Conservation (phyloP, 1,140 invertebrate species). For the Triops cancriformis region DNA sequence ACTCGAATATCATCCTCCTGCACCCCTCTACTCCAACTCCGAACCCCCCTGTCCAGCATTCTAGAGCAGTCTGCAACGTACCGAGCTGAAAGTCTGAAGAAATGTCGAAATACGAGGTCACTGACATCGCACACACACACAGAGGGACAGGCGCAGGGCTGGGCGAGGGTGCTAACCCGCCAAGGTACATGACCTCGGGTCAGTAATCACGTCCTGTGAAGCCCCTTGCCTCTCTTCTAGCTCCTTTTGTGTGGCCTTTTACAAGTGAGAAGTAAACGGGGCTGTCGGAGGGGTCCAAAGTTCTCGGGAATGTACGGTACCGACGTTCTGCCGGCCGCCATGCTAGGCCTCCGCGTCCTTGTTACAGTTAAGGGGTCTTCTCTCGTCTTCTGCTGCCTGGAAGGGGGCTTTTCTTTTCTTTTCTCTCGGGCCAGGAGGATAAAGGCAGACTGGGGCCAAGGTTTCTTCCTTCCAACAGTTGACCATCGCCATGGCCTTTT, state of each 20-base stretch:
- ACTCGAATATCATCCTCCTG: background rate
- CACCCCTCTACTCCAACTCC: too few species aligned
- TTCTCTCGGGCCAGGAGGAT: too few species aligned
- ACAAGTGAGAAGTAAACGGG: conserved; percentile 1
- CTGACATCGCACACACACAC: background rate
- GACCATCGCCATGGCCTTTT: too few species aligned
- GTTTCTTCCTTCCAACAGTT: too few species aligned
- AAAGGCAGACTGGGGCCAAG: too few species aligned
- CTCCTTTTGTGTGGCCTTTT: background rate
- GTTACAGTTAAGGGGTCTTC: background rate
- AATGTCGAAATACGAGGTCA: conserved; percentile 2
- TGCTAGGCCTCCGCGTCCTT: background rate
- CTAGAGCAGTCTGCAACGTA: conserved; percentile 3
- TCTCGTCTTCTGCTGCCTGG: too few species aligned
- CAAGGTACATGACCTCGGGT: background rate
- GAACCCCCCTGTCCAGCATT: background rate
- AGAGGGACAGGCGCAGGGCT: too few species aligned
- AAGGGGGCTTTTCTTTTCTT: too few species aligned
- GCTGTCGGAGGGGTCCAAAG: background rate
- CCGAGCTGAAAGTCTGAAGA: background rate
- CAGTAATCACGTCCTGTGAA: background rate
- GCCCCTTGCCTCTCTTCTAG: background rate
- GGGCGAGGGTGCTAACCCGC: too few species aligned
- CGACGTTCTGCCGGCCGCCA: background rate
- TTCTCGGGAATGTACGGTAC: conserved; percentile 9